Evolutionary conservation across 1,140 invertebrate species (phyloP).

Genomic region (Halictus rubicundus): DNA sequence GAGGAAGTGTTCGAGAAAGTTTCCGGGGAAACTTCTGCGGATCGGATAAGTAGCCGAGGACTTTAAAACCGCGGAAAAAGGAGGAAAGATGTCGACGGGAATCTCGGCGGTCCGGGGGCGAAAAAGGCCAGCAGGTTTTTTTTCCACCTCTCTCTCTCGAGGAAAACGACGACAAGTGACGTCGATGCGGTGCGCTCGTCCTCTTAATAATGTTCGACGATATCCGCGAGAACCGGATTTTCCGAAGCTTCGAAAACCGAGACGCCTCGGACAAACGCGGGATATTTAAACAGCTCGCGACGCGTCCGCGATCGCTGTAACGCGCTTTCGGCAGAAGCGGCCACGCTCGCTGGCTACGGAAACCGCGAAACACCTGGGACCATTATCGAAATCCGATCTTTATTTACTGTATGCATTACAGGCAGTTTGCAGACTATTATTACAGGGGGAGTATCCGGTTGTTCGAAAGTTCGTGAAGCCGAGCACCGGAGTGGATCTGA

Average conservation of each 20-base stretch:
- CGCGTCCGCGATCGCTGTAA: neutral
- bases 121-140: too few relatives aligned
- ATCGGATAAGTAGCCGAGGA: conserved; percentile 40
- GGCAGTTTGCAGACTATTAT: conserved; percentile 7
- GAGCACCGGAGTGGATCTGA: neutral
- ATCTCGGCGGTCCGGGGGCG: conserved; percentile 14
- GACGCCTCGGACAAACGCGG: too few relatives aligned
- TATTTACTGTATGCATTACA: conserved; percentile 29
- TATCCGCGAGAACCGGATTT: too few relatives aligned
- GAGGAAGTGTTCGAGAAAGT: conserved; percentile 15
- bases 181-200: too few relatives aligned
- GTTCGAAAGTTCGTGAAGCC: conserved; percentile 22
- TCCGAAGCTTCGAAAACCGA: too few relatives aligned
- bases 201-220: too few relatives aligned
- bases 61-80: conserved; percentile 35
- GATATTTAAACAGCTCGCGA: too few relatives aligned
- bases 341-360: neutral
- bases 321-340: neutral
- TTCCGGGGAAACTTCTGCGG: conserved; percentile 8
- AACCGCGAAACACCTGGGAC: conserved; percentile 17
- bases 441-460: conserved; percentile 2
- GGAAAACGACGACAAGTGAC: too few relatives aligned
- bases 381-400: conserved; percentile 42
- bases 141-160: too few relatives aligned
- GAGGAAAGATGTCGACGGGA: conserved; percentile 14